These are phyloP conservation scores for Oreochromis aureus DNA, from an alignment of 2,113 vertebrate genomes.

Conservation along the genomic window DNA sequence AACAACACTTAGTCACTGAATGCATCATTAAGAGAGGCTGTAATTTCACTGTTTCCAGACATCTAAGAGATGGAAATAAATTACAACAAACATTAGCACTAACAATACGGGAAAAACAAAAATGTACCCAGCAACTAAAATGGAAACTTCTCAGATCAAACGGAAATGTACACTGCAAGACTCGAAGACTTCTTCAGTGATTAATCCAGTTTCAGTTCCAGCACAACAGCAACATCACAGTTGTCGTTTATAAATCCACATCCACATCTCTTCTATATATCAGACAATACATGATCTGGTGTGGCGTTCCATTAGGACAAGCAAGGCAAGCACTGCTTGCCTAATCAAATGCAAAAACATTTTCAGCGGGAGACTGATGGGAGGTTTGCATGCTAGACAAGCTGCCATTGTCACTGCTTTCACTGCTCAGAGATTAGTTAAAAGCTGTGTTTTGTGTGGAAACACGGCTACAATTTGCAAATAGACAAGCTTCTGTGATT, in stretches of 20 bases:
- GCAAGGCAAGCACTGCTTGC: not conserved
- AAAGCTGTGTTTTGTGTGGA: not conserved
- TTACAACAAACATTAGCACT: not conserved
- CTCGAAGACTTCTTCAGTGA: not conserved
- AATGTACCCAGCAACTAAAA: not conserved
- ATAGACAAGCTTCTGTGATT: not conserved
- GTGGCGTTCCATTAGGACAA: not conserved
- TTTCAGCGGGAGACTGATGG: not conserved
- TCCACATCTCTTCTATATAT: not conserved
- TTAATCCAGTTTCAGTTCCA: not conserved
- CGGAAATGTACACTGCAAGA: not conserved
- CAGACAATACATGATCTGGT: not conserved
- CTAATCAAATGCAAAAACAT: not conserved
- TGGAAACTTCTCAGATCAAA: slow-evolving; percentile 6
- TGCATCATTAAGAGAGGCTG: not conserved
- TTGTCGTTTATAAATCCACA: not conserved
- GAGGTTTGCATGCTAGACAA: not conserved
- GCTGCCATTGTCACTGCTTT: not conserved
- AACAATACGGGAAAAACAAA: not conserved
- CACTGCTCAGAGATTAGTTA: not conserved
- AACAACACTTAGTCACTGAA: not conserved
- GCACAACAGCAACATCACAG: not conserved
- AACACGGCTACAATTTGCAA: not conserved
- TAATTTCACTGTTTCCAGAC: not conserved
- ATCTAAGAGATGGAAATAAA: not conserved